A percentile compares a stretch with the other conserved stretches of the same genome.
phyloP scores from a whole-genome alignment of 1,140 invertebrate genomes.

The Tenebrio molitor region DNA sequence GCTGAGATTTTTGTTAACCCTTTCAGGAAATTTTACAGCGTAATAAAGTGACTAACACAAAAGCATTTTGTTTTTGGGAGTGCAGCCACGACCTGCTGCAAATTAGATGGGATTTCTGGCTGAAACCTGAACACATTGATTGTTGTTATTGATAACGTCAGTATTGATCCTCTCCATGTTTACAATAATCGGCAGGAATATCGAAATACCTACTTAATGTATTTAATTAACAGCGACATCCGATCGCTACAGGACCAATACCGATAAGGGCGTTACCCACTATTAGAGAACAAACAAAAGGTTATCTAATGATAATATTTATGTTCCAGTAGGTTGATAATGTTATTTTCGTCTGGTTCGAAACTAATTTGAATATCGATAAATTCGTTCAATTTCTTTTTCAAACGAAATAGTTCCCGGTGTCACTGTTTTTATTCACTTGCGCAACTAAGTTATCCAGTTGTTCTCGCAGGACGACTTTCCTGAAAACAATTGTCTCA shows the following conservation, averaged over 20 bases:
- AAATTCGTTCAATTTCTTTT: not conserved
- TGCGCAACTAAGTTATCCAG: not conserved
- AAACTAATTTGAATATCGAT: conserved; percentile 12
- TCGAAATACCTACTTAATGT: conserved; percentile 25
- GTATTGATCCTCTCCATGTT: conserved; percentile 25
- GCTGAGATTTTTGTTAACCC: conserved; percentile 32
- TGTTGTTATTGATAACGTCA: not conserved
- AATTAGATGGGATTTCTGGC: too few relatives aligned
- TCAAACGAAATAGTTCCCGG: not conserved
- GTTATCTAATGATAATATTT: conserved; percentile 35
- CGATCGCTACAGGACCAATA: conserved; percentile 32
- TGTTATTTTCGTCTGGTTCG: conserved; percentile 3
- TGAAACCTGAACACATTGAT: too few relatives aligned
- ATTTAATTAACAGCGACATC: conserved; percentile 44
- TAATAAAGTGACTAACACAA: conserved; percentile 11
- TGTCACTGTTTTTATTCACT: not conserved
- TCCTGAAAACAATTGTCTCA: not conserved
- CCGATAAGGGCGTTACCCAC: conserved; percentile 32
- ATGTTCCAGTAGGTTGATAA: conserved; percentile 24
- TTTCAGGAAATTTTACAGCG: conserved; percentile 29
- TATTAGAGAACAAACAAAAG: conserved; percentile 25
- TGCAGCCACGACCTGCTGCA: too few relatives aligned
- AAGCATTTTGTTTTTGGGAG: too few relatives aligned
- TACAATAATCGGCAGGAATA: conserved; percentile 13
- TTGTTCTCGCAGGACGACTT: not conserved